These are phyloP conservation scores for Drosophila parvula DNA, from an alignment of 1,140 invertebrate genomes.

Conservation along the genomic window DNA sequence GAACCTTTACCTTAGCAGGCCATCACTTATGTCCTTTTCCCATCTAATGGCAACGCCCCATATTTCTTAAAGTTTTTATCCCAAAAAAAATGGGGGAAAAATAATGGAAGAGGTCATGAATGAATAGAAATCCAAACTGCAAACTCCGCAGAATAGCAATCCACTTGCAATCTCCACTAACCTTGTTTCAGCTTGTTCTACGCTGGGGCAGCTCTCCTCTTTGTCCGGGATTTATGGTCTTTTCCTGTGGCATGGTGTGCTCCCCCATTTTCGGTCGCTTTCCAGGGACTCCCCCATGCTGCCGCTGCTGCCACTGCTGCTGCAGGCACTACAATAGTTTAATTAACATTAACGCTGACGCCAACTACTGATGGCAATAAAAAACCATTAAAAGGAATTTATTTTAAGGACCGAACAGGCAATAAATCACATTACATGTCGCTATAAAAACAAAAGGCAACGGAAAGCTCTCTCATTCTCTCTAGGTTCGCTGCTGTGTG, in stretches of 20 bases:
- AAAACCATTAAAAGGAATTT: constrained; percentile 82
- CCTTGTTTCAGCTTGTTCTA: constrained; percentile 28
- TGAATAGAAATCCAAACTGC: constrained; percentile 56
- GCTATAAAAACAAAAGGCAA: constrained; percentile 77
- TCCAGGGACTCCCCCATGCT: background rate
- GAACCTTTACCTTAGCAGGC: too few species aligned
- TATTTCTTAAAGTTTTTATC: constrained; percentile 22
- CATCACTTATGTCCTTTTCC: constrained; percentile 7
- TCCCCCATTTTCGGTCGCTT: too few species aligned
- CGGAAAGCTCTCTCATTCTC: constrained; percentile 25
- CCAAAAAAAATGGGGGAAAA: background rate
- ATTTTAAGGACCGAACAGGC: constrained; percentile 79
- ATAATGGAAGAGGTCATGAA: constrained; percentile 11
- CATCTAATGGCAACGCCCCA: constrained; percentile 17
- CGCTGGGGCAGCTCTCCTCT: constrained; percentile 3
- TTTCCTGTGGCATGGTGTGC: constrained; percentile 7
- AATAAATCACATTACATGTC: constrained; percentile 80
- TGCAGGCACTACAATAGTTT: constrained; percentile 74
- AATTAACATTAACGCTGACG: constrained; percentile 81
- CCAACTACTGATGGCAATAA: constrained; percentile 79
- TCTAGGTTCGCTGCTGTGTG: background rate
- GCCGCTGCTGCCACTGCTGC: background rate
- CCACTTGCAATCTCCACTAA: constrained; percentile 45
- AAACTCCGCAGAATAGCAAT: constrained; percentile 44
- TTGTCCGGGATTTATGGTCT: constrained; percentile 53